Conservation (phyloP, 2,113 vertebrate species). For the Strigops habroptila region DNA sequence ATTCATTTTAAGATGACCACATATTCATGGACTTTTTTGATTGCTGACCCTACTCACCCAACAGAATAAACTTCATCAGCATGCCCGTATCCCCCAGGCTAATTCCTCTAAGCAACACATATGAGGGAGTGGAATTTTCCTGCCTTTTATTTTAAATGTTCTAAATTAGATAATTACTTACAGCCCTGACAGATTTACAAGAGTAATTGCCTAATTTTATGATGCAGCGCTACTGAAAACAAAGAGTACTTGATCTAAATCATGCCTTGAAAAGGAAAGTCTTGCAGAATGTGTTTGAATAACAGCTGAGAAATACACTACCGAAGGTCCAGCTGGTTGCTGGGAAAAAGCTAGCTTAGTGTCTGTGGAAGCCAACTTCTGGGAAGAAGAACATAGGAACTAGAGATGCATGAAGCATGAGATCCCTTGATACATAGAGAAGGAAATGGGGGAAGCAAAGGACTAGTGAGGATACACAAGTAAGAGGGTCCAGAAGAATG, state of each 20-base stretch:
- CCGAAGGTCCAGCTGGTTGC: neutral
- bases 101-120: neutral
- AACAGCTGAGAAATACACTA: neutral
- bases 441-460: neutral
- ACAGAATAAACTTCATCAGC: neutral
- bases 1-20: neutral
- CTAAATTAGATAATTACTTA: constrained; percentile 34
- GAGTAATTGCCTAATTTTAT: constrained; percentile 49
- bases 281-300: neutral
- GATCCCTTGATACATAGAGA: neutral
- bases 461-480: neutral
- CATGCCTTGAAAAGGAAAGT: neutral
- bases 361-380: neutral
- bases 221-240: neutral
- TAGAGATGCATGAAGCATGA: neutral
- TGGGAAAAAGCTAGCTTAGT: neutral
- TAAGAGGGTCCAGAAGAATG: neutral
- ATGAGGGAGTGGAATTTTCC: neutral
- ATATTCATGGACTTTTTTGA: neutral
- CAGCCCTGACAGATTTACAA: constrained; percentile 36
- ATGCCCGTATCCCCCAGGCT: neutral
- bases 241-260: constrained; percentile 18
- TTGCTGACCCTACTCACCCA: neutral
- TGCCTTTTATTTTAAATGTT: constrained; percentile 31
- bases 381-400: neutral